A percentile compares a stretch with the other conserved stretches of the same genome.
These are phyloP conservation scores for Mormyrus hasselquistii DNA, from an alignment of 2,797 vertebrate genomes.

Conservation along the genomic window DNA sequence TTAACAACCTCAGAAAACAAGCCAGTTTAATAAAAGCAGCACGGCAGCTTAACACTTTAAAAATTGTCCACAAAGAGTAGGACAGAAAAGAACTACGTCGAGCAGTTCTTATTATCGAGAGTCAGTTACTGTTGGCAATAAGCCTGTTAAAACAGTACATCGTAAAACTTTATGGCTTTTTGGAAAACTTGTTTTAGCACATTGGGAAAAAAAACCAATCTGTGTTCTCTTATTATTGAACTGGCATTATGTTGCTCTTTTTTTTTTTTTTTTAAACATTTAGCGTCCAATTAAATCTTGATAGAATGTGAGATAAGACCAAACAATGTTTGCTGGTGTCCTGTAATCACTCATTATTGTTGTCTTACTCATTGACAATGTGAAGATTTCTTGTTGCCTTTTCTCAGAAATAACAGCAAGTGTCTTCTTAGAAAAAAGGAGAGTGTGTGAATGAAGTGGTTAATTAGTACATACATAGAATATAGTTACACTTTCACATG, in stretches of 20 bases:
- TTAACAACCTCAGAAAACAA: neutral
- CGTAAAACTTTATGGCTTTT: neutral
- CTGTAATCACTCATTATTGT: neutral
- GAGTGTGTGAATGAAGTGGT: constrained; percentile 8
- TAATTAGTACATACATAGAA: constrained; percentile 21
- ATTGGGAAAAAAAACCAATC: neutral
- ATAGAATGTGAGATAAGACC: neutral
- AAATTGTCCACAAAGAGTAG: neutral
- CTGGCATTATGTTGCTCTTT: neutral
- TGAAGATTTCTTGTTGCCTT: neutral
- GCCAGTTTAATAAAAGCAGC: neutral
- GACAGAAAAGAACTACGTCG: neutral
- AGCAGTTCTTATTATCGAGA: neutral
- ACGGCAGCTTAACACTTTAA: neutral
- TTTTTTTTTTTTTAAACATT: neutral
- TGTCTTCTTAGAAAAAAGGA: constrained; percentile 11
- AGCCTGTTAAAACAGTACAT: neutral
- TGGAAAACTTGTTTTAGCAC: neutral
- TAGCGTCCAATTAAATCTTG: neutral
- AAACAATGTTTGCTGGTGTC: neutral
- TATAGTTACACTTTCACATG: constrained; percentile 20
- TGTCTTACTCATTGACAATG: constrained; percentile 13
- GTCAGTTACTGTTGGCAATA: neutral
- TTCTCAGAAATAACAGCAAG: constrained; percentile 8
- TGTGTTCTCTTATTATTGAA: neutral